A percentile compares a stretch with the other conserved stretches of the same genome.
phyloP scores from a whole-genome alignment of 2,113 vertebrate genomes.

The Isichthys henryi region DNA sequence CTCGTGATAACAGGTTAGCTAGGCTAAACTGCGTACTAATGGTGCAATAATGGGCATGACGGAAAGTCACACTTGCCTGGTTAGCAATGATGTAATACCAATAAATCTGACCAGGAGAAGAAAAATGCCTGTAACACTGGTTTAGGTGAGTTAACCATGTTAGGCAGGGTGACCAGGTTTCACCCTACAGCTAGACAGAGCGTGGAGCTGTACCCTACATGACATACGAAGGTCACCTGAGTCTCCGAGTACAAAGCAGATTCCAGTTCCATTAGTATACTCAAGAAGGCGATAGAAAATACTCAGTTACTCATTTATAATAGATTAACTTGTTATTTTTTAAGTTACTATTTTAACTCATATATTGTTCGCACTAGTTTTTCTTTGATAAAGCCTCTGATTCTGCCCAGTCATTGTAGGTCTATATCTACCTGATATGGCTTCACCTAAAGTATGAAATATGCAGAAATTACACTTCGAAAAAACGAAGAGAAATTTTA shows the following conservation, averaged over 20 bases:
- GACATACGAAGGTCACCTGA: no score
- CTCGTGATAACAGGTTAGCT: not conserved
- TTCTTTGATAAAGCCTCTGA: not conserved
- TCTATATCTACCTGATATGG: not conserved
- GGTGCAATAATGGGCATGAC: not conserved
- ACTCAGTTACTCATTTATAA: not conserved
- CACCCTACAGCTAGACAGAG: no score
- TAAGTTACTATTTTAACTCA: not conserved
- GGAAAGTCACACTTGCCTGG: no score
- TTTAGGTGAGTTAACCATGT: not conserved
- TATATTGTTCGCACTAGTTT: not conserved
- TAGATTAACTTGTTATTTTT: not conserved
- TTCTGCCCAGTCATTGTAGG: not conserved
- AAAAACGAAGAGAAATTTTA: not conserved
- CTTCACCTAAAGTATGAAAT: not conserved
- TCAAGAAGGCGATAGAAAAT: not conserved
- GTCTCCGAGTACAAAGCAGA: not conserved
- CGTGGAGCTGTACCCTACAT: no score
- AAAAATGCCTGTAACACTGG: not conserved
- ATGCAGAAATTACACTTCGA: not conserved
- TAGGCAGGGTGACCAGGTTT: no score
- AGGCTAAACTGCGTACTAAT: not conserved
- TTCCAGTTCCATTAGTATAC: not conserved
- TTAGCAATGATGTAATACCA: no score
- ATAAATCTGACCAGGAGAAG: not conserved